Evolutionary conservation across 2,113 vertebrate species (phyloP).

Genomic region (Paralichthys olivaceus): DNA sequence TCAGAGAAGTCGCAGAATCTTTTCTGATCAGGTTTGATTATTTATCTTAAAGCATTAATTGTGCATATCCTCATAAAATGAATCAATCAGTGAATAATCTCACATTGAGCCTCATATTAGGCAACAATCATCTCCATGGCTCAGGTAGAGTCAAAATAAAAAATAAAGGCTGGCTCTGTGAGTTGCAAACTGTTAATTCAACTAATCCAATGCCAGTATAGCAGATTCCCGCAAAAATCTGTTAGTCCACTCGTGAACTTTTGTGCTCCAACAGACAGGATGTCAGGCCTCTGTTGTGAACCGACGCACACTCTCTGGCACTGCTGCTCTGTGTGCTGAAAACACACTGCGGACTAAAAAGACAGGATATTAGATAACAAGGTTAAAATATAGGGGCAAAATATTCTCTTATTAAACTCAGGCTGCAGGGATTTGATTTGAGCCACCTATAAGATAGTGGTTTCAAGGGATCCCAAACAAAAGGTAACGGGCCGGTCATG

Average conservation of each 20-base stretch:
- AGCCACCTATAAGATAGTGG: constrained; percentile 81
- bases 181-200: background rate
- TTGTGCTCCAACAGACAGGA: constrained; percentile 36
- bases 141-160: background rate
- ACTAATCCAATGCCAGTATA: constrained; percentile 10
- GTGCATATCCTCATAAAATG: background rate
- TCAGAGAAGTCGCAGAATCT: background rate
- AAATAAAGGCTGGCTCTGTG: background rate
- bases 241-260: constrained; percentile 37
- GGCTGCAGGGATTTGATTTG: constrained; percentile 78
- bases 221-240: constrained; percentile 28
- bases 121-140: background rate
- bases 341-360: constrained; percentile 56
- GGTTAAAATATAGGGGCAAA: constrained; percentile 78
- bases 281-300: constrained; percentile 48
- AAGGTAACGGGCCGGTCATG: constrained; percentile 82
- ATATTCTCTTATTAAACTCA: constrained; percentile 81
- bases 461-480: constrained; percentile 76
- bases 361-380: constrained; percentile 83
- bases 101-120: background rate
- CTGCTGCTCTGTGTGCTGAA: constrained; percentile 48
- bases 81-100: background rate
- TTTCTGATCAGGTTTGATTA: constrained; percentile 7
- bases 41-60: background rate
- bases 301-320: constrained; percentile 31